Percentiles rank a stretch among this genome's conserved stretches.
These are phyloP conservation scores for Lerema accius DNA, from an alignment of 1,140 invertebrate species.

Conservation along the genomic window DNA sequence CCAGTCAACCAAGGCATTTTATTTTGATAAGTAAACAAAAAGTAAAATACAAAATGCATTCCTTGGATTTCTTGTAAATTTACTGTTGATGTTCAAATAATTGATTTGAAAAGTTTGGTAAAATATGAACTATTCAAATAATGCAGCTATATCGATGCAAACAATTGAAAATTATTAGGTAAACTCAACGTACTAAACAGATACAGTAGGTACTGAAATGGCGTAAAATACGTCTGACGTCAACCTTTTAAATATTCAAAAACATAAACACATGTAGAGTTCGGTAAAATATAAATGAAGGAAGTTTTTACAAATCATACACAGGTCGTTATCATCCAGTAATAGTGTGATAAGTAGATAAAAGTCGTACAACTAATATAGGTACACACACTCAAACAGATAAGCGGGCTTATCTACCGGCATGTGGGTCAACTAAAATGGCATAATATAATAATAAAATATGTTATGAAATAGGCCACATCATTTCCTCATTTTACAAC, in stretches of 20 bases:
- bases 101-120: too few species aligned
- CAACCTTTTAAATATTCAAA: too few species aligned
- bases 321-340: slow-evolving; percentile 16
- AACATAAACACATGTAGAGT: too few species aligned
- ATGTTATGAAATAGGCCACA: slow-evolving; percentile 7
- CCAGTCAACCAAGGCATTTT: slow-evolving; percentile 54
- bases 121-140: too few species aligned
- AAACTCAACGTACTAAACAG: too few species aligned
- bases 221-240: too few species aligned
- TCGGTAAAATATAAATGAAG: neutral
- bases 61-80: too few species aligned
- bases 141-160: too few species aligned
- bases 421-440: slow-evolving; percentile 61
- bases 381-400: slow-evolving; percentile 47
- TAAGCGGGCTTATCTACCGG: slow-evolving; percentile 55
- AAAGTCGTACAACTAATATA: slow-evolving; percentile 60
- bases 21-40: slow-evolving; percentile 40
- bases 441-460: slow-evolving; percentile 22
- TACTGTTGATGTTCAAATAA: too few species aligned
- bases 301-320: slow-evolving; percentile 6
- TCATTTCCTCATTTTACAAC: neutral
- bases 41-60: neutral
- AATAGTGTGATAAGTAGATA: slow-evolving; percentile 46
- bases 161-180: too few species aligned
- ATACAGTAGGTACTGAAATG: too few species aligned